Evolutionary conservation across 1,140 invertebrate genomes (phyloP).

Genomic region (Micrasema longulum): DNA sequence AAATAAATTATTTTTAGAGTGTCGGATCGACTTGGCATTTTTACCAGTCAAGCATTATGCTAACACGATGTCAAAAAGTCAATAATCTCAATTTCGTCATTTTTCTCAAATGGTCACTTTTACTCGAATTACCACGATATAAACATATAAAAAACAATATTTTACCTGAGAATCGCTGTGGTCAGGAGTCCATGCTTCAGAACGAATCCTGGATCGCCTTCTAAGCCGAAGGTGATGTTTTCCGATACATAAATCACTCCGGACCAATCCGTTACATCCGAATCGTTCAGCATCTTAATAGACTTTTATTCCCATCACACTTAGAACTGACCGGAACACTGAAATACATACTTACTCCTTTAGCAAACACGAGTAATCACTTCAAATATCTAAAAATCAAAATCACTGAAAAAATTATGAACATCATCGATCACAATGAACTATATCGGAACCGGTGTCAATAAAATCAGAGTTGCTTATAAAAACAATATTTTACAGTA

Average conservation of each 20-base stretch:
- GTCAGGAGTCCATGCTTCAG: conserved; percentile 50
- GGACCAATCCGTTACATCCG: conserved; percentile 27
- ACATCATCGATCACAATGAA: background rate
- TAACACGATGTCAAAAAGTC: too few relatives aligned
- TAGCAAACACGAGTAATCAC: background rate
- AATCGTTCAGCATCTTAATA: conserved; percentile 37
- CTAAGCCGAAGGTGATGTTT: conserved; percentile 43
- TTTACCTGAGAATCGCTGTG: conserved; percentile 50
- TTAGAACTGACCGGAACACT: background rate
- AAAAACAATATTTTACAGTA: background rate
- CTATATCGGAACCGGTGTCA: background rate
- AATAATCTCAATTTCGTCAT: too few relatives aligned
- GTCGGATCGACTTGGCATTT: too few relatives aligned
- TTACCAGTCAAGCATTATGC: too few relatives aligned
- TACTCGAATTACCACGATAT: background rate
- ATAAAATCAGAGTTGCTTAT: background rate
- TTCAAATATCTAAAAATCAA: background rate
- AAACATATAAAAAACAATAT: background rate
- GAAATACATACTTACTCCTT: background rate
- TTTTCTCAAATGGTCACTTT: too few relatives aligned
- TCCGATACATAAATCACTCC: conserved; percentile 16
- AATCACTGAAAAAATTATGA: background rate
- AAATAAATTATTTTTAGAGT: too few relatives aligned
- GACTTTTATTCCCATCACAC: background rate
- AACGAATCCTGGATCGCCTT: conserved; percentile 50